These are phyloP conservation scores for Anthoscopus minutus DNA, from an alignment of 2,113 vertebrate species.

Conservation along the genomic window DNA sequence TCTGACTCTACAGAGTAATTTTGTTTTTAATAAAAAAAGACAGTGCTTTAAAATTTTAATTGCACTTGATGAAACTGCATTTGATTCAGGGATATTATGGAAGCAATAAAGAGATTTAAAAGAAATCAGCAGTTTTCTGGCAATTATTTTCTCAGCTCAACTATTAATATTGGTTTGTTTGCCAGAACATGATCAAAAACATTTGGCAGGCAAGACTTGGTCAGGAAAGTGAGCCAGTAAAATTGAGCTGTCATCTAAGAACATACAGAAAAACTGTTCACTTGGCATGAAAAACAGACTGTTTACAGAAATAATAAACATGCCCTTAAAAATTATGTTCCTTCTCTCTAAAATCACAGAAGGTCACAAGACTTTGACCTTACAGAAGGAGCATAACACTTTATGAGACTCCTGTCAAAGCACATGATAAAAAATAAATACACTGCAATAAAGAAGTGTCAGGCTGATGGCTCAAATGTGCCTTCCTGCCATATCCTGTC, in stretches of 20 bases:
- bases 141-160: slow-evolving; percentile 21
- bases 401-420: slow-evolving; percentile 55
- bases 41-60: neutral
- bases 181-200: slow-evolving; percentile 58
- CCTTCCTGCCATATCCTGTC: neutral
- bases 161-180: slow-evolving; percentile 29
- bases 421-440: slow-evolving; percentile 58
- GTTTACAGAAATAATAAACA: slow-evolving; percentile 57
- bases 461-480: slow-evolving; percentile 24
- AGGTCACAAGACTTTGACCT: slow-evolving; percentile 27
- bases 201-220: slow-evolving; percentile 8
- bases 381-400: slow-evolving; percentile 49
- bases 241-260: slow-evolving; percentile 35
- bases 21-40: neutral
- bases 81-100: neutral
- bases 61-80: neutral
- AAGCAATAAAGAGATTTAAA: neutral
- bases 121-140: slow-evolving; percentile 12
- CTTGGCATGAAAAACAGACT: slow-evolving; percentile 32
- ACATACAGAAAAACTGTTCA: neutral
- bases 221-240: slow-evolving; percentile 24
- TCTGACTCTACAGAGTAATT: neutral
- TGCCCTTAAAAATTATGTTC: slow-evolving; percentile 30
- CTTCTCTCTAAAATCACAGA: slow-evolving; percentile 1
- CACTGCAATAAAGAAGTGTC: slow-evolving; percentile 33